Conservation (phyloP, 2,797 vertebrate species). For the Phalanger gymnotis region DNA sequence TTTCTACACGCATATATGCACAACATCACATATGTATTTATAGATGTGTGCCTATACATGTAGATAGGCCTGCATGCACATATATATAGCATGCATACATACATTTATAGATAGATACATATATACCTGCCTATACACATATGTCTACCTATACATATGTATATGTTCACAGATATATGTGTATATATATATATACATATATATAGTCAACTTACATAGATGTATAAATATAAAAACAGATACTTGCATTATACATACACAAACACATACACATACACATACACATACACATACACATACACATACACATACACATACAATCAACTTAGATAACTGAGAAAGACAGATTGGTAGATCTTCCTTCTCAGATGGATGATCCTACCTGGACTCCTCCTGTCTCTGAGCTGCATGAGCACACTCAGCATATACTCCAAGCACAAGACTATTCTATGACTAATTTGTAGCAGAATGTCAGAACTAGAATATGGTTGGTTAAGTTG, state of each 20-base stretch:
- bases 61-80: accelerated
- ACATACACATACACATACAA: neutral
- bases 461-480: neutral
- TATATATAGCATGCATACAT: neutral
- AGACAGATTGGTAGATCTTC: neutral
- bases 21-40: neutral
- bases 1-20: neutral
- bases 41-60: neutral
- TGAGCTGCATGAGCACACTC: neutral
- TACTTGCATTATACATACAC: too few relatives aligned
- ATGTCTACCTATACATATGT: neutral
- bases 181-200: neutral
- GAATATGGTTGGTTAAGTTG: neutral
- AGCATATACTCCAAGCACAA: neutral
- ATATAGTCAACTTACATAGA: too few relatives aligned
- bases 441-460: neutral
- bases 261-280: too few relatives aligned
- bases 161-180: too few relatives aligned
- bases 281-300: too few relatives aligned
- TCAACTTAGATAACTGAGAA: neutral
- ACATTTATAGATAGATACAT: neutral
- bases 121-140: too few relatives aligned
- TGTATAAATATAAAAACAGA: neutral
- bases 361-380: neutral
- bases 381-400: neutral